These are phyloP conservation scores for Epinephelus malabaricus DNA, from an alignment of 2,797 vertebrate genomes.

Conservation along the genomic window DNA sequence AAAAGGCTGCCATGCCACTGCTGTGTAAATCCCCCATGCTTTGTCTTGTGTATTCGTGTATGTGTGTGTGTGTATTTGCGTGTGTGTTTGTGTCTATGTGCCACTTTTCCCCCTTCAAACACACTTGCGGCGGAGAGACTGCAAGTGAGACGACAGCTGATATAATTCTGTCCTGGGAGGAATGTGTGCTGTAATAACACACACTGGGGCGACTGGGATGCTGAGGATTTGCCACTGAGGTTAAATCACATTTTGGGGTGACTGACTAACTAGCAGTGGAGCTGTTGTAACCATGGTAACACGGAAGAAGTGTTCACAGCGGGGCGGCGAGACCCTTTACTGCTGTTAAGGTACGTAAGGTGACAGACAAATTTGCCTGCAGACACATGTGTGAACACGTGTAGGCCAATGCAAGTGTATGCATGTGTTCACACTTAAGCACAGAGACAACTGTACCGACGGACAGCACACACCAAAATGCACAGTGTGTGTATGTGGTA, in stretches of 20 bases:
- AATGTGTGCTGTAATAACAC: slow-evolving; percentile 84
- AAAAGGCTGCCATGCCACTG: slow-evolving; percentile 58
- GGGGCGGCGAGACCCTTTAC: slow-evolving; percentile 3
- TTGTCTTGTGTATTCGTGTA: slow-evolving; percentile 48
- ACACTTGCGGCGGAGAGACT: slow-evolving; percentile 57
- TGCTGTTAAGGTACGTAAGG: not conserved
- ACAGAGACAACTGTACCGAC: slow-evolving; percentile 54
- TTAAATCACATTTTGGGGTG: slow-evolving; percentile 65
- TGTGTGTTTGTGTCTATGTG: slow-evolving; percentile 24
- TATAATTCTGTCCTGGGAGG: slow-evolving; percentile 79
- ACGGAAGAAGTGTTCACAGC: slow-evolving; percentile 30
- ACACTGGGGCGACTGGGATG: slow-evolving; percentile 57
- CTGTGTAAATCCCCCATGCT: slow-evolving; percentile 66
- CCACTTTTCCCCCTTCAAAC: slow-evolving; percentile 56
- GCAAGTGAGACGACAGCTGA: slow-evolving; percentile 81
- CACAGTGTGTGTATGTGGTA: slow-evolving; percentile 33
- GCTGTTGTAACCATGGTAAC: slow-evolving; percentile 62
- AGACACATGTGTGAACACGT: slow-evolving; percentile 35
- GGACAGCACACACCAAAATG: slow-evolving; percentile 18
- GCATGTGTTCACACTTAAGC: slow-evolving; percentile 42
- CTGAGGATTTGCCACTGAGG: slow-evolving; percentile 70
- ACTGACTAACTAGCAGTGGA: slow-evolving; percentile 57
- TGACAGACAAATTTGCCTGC: not conserved
- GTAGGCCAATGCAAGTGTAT: slow-evolving; percentile 4
- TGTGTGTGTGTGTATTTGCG: slow-evolving; percentile 13